phyloP scores from a whole-genome alignment of 2,888 invertebrate genomes.

The Incurvaria masculella region DNA sequence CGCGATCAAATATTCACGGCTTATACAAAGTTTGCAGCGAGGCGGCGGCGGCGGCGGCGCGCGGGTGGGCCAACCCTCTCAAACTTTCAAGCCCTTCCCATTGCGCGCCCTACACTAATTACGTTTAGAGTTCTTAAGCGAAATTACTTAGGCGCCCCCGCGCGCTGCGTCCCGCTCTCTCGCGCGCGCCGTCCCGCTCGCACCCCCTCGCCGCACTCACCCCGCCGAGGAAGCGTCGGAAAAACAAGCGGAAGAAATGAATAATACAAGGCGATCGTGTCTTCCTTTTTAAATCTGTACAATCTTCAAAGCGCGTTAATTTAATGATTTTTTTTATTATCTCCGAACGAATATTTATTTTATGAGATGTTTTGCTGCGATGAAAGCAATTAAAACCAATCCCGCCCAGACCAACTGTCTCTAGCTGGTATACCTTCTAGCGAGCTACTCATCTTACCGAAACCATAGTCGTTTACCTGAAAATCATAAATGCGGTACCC shows the following conservation, averaged over 20 bases:
- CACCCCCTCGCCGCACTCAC: conserved; percentile 19
- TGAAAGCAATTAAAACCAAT: conserved; percentile 58
- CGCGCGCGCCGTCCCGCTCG: conserved; percentile 7
- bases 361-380: conserved; percentile 55
- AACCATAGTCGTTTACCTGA: too few species aligned
- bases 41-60: conserved; percentile 28
- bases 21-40: conserved; percentile 12
- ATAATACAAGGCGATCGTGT: conserved; percentile 45
- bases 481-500: too few species aligned
- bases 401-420: too few species aligned
- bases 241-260: conserved; percentile 54
- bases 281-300: conserved; percentile 50
- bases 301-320: conserved; percentile 55
- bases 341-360: conserved; percentile 31
- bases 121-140: conserved; percentile 67
- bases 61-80: conserved; percentile 52
- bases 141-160: conserved; percentile 61
- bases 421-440: too few species aligned
- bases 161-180: background rate
- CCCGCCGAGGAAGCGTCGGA: conserved; percentile 55
- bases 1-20: conserved; percentile 1
- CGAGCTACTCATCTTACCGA: too few species aligned
- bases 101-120: conserved; percentile 64
- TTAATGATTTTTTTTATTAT: conserved; percentile 56
- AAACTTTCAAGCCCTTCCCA: conserved; percentile 60